Base-by-base conservation (phyloP, 2,797 vertebrate species). In the Crypturellus tataupa region DNA sequence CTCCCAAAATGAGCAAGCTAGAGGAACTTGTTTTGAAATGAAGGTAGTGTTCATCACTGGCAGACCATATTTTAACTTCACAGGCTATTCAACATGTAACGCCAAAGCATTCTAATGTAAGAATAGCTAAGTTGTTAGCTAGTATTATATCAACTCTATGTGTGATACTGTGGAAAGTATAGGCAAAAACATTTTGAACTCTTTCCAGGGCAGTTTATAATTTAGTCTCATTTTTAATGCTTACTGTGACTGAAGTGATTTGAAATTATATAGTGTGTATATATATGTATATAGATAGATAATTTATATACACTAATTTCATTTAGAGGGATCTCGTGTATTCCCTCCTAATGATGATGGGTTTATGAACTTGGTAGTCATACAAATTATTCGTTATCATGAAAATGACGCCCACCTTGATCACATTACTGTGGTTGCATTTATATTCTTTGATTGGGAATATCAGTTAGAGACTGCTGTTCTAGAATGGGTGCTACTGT, bases 351-450 rank as follows among this genome's bases (percentile, higher is more conserved):
- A 35, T 20, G 18, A 9, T 12, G 27, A 31, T 20, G 17, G 2
- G 5, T 55, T 85, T 37, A 55, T 53, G 15, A 76, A 76, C 35
- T 72, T 33, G 44, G 20, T 59, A 89, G 76, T 15, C 44, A 71
- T 27, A 51, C 71, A 78, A 76, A 35, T 12, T 42, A 42, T 25
- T 0, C 0, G 24, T 53, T 47, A 18, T 20, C 12, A 40, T 7
- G 23, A 42, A 49, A 67, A 23, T 44, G 58, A 15, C 29, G 64
- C 16, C 63, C n/a, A 64, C 33, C 62, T 60, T 33, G 37, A 12
- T 27, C n/a, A 58, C 6, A 15, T 27, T 46, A n/a, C 31, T 21
- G 17, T 27, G 24, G 5, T 42, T 25, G 20, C 62, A 33, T 47
- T 44, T 33, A 4, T 7, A 46, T 40, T 72, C 58, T 64, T 37